phyloP scores from a whole-genome alignment of 2,113 vertebrate species.

The Gila orcuttii region DNA sequence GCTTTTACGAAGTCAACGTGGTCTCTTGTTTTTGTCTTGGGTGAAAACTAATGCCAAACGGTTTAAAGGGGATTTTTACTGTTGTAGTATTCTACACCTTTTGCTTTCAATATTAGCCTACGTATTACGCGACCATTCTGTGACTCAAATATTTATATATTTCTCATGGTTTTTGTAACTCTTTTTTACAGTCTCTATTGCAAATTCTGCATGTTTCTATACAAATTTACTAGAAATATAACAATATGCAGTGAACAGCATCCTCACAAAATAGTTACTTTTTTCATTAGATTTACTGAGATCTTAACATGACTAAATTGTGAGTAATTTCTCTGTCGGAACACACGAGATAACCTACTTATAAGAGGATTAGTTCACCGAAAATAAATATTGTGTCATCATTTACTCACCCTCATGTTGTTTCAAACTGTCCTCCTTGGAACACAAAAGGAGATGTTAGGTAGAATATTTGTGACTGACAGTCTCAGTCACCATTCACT shows the following conservation, averaged over 20 bases:
- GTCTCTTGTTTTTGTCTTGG: neutral
- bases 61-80: neutral
- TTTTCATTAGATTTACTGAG: neutral
- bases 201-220: neutral
- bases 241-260: neutral
- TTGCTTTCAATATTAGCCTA: neutral
- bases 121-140: neutral
- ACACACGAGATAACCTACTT: neutral
- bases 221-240: neutral
- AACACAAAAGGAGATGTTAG: constrained; percentile 16
- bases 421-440: constrained; percentile 1
- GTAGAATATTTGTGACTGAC: neutral
- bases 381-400: constrained; percentile 23
- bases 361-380: neutral
- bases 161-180: too few species aligned
- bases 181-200: neutral
- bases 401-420: constrained; percentile 4
- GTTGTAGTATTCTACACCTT: neutral
- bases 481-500: neutral
- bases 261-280: neutral
- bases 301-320: neutral
- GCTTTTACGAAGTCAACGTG: neutral
- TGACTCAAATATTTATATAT: neutral
- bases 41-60: neutral
- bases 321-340: neutral